Conservation (phyloP, 2,113 vertebrate genomes). For the Tonatia bakeri region DNA sequence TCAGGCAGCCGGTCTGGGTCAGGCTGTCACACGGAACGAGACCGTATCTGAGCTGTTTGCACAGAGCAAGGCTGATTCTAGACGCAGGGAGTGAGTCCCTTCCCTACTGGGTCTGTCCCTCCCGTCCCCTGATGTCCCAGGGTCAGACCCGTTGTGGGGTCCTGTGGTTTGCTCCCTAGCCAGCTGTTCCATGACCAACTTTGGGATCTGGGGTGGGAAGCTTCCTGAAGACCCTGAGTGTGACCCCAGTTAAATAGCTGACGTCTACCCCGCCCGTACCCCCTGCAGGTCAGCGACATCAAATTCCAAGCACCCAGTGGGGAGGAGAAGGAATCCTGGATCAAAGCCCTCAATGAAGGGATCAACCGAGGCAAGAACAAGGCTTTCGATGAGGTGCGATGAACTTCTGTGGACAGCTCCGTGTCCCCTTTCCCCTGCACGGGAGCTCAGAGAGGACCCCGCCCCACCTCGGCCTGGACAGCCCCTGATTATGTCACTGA, state of each 20-base stretch:
- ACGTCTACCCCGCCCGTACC: background rate
- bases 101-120: background rate
- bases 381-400: constrained; percentile 92
- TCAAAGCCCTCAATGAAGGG: constrained; percentile 91
- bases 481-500: background rate
- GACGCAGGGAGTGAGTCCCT: background rate
- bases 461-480: background rate
- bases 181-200: background rate
- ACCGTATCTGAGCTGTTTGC: background rate
- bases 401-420: background rate
- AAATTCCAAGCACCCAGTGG: constrained; percentile 89
- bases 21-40: background rate
- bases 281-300: constrained; percentile 89
- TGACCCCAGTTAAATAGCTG: constrained; percentile 13
- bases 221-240: background rate
- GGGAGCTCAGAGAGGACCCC: background rate
- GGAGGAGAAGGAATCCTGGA: constrained; percentile 96
- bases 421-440: background rate
- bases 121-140: background rate
- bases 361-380: constrained; percentile 95
- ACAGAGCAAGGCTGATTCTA: background rate
- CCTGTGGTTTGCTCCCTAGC: background rate
- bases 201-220: background rate
- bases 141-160: background rate
- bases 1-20: background rate